Evolutionary conservation across 2,888 invertebrate genomes (phyloP).

Genomic region (Acleris cristana): DNA sequence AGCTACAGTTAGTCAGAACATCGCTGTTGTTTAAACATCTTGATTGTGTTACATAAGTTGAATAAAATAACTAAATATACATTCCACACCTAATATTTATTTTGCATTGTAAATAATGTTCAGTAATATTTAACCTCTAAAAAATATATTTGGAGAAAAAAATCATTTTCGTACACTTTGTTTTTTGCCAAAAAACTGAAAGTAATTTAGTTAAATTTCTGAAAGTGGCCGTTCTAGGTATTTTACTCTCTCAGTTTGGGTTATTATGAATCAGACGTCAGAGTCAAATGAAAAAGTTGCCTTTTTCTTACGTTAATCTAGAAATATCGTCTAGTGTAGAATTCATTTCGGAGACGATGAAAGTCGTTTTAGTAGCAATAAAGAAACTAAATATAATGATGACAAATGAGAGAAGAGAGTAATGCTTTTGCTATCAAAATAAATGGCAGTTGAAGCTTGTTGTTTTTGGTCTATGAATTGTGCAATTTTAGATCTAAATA

Average conservation of each 20-base stretch:
- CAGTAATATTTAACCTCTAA: not conserved
- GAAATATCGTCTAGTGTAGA: conserved; percentile 15
- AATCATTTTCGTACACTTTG: not conserved
- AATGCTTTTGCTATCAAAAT: too few species aligned
- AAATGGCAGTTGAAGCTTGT: too few species aligned
- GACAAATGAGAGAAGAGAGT: too few species aligned
- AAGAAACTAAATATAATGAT: too few species aligned
- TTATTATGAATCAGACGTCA: conserved; percentile 13
- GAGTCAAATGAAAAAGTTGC: conserved; percentile 14
- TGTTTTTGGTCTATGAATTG: too few species aligned
- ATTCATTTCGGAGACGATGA: not conserved
- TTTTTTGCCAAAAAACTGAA: not conserved
- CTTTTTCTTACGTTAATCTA: conserved; percentile 17
- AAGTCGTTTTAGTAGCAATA: not conserved
- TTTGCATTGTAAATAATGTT: not conserved
- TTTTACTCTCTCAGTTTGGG: conserved; percentile 8
- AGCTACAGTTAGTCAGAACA: too few species aligned
- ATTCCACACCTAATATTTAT: not conserved
- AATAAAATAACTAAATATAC: too few species aligned
- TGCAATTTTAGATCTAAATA: too few species aligned
- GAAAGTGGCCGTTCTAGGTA: conserved; percentile 1
- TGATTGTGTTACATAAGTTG: too few species aligned
- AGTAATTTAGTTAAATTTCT: not conserved
- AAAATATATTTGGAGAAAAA: too few species aligned
- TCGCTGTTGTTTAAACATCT: too few species aligned